Conservation (phyloP, 37 sponge, comb jelly and placozoan species). For the Agelas oroides region DNA sequence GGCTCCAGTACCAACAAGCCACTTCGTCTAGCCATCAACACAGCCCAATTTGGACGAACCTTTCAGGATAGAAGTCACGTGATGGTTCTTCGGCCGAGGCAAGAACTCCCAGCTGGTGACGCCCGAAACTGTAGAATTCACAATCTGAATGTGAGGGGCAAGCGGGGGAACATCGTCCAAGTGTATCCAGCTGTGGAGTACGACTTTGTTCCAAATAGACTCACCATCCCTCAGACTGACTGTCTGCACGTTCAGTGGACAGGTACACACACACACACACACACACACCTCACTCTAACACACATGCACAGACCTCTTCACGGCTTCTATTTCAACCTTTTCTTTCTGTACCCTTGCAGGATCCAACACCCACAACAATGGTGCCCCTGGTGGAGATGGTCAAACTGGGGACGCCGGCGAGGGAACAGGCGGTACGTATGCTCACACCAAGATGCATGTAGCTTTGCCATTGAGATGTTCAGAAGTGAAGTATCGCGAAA, state of each 20-base stretch:
- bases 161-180: conserved; percentile 99
- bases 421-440: conserved; percentile 92
- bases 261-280: conserved; percentile 49
- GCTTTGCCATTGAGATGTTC: too few species aligned
- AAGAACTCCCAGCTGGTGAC: not conserved
- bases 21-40: conserved; percentile 93
- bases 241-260: conserved; percentile 97
- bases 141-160: conserved; percentile 97
- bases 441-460: too few species aligned
- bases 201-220: conserved; percentile 96
- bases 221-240: conserved; percentile 53
- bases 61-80: conserved; percentile 94
- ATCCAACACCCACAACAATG: conserved; percentile 99
- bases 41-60: conserved; percentile 97
- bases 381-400: conserved; percentile 93
- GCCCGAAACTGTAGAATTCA: conserved; percentile 59
- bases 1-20: conserved; percentile 88
- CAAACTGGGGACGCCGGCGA: conserved; percentile 99
- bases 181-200: conserved; percentile 96
- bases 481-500: too few species aligned
- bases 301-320: not conserved
- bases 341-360: conserved; percentile 66
- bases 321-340: too few species aligned
- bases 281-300: not conserved
- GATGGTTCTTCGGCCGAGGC: conserved; percentile 60